Evolutionary conservation across 2,888 invertebrate species (phyloP).

Genomic region (Drosophila paucipuncta): DNA sequence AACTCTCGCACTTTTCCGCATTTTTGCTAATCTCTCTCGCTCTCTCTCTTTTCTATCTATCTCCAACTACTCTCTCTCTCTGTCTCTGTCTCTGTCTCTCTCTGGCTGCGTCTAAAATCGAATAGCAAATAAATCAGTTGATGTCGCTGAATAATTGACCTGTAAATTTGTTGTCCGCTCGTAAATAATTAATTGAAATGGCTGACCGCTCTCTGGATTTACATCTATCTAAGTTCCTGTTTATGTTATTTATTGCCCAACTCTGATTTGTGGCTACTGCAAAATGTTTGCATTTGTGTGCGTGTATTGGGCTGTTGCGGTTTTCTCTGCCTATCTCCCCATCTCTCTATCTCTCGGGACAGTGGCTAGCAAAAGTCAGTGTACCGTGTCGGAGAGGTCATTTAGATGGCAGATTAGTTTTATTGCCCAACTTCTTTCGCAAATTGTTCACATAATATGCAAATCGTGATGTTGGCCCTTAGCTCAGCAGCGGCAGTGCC

Average conservation of each 20-base stretch:
- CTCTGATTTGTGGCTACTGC: slow-evolving; percentile 52
- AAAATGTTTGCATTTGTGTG: slow-evolving; percentile 13
- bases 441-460: slow-evolving; percentile 78
- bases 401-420: slow-evolving; percentile 79
- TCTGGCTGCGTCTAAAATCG: neutral
- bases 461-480: slow-evolving; percentile 68
- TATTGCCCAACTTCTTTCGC: slow-evolving; percentile 74
- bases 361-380: slow-evolving; percentile 62
- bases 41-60: neutral
- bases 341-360: slow-evolving; percentile 21
- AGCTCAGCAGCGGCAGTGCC: slow-evolving; percentile 1
- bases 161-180: slow-evolving; percentile 38
- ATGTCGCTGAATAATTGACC: slow-evolving; percentile 57
- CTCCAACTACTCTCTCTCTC: no score
- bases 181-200: slow-evolving; percentile 67
- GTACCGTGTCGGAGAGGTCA: slow-evolving; percentile 66
- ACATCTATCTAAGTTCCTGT: slow-evolving; percentile 16
- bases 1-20: neutral
- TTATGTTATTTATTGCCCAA: slow-evolving; percentile 44
- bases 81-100: no score
- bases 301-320: slow-evolving; percentile 42
- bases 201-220: slow-evolving; percentile 7
- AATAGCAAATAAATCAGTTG: slow-evolving; percentile 45
- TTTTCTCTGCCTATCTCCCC: slow-evolving; percentile 19
- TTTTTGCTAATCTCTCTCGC: neutral